Evolutionary conservation across 2,888 invertebrate species (phyloP), one percentile per base, ranked within the genome.

Genomic region (Agrotis exclamationis): DNA sequence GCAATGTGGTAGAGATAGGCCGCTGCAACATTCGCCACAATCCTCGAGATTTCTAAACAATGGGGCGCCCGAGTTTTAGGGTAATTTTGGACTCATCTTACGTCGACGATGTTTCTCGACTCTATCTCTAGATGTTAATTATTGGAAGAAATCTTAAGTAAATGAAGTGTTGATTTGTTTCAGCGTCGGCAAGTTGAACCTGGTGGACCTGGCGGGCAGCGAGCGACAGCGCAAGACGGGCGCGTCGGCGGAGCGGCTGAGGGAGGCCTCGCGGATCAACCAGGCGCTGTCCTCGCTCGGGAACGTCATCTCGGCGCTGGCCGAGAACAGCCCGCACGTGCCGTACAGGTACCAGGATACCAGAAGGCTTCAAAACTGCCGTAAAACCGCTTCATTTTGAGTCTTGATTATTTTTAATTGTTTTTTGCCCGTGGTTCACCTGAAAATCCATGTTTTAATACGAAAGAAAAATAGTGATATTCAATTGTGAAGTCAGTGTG

Each of bases 181-280:
- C 89, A 96, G 99, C 86, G 99, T 99, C 60, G 99, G 99, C 56
- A 99, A 99, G 92, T 94, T 99, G 87, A 99, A 99, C 96, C 96
- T 99, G 78, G 99, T 99, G 57, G 99, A 99, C 97, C 96, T 99
- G 90, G 99, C 99, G 50, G 99, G 99, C 60, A 99, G 99, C 94
- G 99, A 99, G 95, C 97, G 99, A 56, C 99, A 99, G 94, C 97
- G 98, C 70, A 99, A 99, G 96, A 99, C 99, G 9, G 99, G 99
- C 68, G 98, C 99, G n/a, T 97, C 98, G 22, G 99, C 99, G 3
- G 98, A 99, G 85, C 97, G 99, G 62, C 96, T 99, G 74, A 98
- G 99, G 85, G 99, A 99, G 96, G 99, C 99, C 3, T 98, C 99
- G 82, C 99, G 99, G 95, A 99, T 99, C 90, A 99, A 99, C 96